Base-by-base conservation (phyloP, 2,797 vertebrate genomes). In the Trichosurus vulpecula region DNA sequence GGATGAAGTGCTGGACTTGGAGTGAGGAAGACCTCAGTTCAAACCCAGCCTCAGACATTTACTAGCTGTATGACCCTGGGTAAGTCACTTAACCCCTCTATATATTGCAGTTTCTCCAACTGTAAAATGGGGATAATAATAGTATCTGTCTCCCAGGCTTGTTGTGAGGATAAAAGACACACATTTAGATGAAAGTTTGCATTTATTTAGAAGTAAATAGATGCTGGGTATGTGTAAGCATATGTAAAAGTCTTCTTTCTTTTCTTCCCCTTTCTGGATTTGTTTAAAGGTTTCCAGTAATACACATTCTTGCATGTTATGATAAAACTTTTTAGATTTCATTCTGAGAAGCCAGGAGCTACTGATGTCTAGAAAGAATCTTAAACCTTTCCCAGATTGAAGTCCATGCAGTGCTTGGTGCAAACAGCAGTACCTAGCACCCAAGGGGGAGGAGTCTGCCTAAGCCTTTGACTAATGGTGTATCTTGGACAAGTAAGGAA, bases 201-300 rank as follows among this genome's bases (percentile, higher is more conserved):
- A 81, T 41, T 81, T 41, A 25, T 25, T 47, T 47, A 81, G 8
- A 47, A 81, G 19, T n/a, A 47, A 81, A 81, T 47, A 47, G 22
- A 81, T 47, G 8, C 41, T 81, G 19, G 25, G 2, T 81, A 9
- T 81, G n/a, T 41, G 2, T 74, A 41, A 41, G n/a, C n/a, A 47
- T 47, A 81, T 47, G 4, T 27, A 51, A 4, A 87, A 27, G 25
- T 87, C 89, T 11, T 14, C 47, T 94, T 94, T 92, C 31, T 16
- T 30, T 58, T 92, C 92, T n/a, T 52, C 92, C 91, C 81, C 91
- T 52, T 89, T 31, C 47, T 93, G 29, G 52, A 90, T 92, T 96
- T 29, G 22, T 94, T 93, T 91, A 4, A 58, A 94, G 66, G 93
- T 90, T 96, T 91, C 94, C 93, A 91, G 66, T 54, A 92, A 93